Base-by-base conservation (phyloP, 2,797 vertebrate genomes). In the Myotis myotis region DNA sequence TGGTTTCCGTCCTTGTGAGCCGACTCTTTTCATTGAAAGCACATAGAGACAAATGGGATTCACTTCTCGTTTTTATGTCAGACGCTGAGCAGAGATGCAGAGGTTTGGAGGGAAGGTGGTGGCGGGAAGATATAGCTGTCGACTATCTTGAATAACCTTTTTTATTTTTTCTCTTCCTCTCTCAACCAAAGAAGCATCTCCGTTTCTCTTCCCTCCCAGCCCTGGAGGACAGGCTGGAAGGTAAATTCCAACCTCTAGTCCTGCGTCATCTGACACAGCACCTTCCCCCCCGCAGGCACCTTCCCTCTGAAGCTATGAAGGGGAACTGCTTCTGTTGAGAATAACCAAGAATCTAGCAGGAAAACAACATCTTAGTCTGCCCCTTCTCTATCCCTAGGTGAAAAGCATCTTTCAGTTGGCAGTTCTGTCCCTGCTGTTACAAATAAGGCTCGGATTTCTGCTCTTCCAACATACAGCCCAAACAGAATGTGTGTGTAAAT, bases 1-100 rank as follows among this genome's bases (percentile, higher is more conserved):
- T 89, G 15, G n/a, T 91, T 96, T 95, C 87, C 41, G 93, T 95
- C 93, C 87, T 79, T 92, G 85, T 36, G 87, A 81, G 68, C 74
- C 17, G 94, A 95, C 71, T 96, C 96, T 94, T 82, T 95, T 91
- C 95, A 80, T 19, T 72, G 94, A 90, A 93, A 95, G 70, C 92
- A 75, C 86, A 66, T 1, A 53, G 80, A 92, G 36, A 76, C 95
- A 66, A 66, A 93, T 11, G 55, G 57, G 76, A n/a, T 51, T 60
- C 76, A 47, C 80, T 75, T 41, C 75, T 81, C 28, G 3, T 92
- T 89, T 91, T 87, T 76, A 71, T 51, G 82, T 76, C 93, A 72
- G 87, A 92, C 78, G 71, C 51, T 38, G 84, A 76, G 72, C 72
- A 64, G 49, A 93, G 81, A 95, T 78, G 33, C 79, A 23, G 68